These are phyloP conservation scores for Pagrus major DNA, from an alignment of 2,113 vertebrate species.

Conservation along the genomic window DNA sequence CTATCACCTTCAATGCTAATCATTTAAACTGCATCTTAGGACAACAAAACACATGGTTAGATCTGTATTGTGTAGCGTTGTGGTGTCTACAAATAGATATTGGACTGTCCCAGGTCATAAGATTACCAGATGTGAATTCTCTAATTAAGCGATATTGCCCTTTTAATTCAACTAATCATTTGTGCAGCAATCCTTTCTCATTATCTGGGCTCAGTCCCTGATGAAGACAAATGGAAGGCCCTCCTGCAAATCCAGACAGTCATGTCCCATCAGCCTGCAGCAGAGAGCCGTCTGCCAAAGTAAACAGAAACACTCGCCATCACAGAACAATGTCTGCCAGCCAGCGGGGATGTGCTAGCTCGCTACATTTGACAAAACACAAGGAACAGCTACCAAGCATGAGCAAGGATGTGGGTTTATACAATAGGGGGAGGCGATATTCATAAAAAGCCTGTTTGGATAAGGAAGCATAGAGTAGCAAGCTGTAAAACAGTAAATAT, in stretches of 20 bases:
- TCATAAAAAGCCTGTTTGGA: background rate
- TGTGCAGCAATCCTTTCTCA: conserved; percentile 57
- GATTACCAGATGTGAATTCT: conserved; percentile 43
- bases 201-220: conserved; percentile 60
- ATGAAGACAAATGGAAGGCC: conserved; percentile 73
- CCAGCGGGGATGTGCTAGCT: conserved; percentile 38
- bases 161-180: conserved; percentile 70
- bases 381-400: background rate
- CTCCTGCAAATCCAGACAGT: conserved; percentile 66
- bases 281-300: conserved; percentile 64
- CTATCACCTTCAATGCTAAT: background rate
- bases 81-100: conserved; percentile 13
- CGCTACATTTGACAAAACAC: conserved; percentile 46
- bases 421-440: background rate
- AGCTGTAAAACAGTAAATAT: background rate
- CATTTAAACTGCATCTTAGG: background rate
- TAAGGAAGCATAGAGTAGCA: background rate
- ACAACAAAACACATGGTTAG: background rate
- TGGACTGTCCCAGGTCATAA: conserved; percentile 4
- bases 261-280: conserved; percentile 68
- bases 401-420: conserved; percentile 6
- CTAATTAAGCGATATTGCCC: conserved; percentile 52
- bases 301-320: conserved; percentile 69
- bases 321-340: conserved; percentile 57
- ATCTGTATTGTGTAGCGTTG: background rate